Evolutionary conservation across 2,888 invertebrate species (phyloP).

Genomic region (Zootermopsis nevadensis): DNA sequence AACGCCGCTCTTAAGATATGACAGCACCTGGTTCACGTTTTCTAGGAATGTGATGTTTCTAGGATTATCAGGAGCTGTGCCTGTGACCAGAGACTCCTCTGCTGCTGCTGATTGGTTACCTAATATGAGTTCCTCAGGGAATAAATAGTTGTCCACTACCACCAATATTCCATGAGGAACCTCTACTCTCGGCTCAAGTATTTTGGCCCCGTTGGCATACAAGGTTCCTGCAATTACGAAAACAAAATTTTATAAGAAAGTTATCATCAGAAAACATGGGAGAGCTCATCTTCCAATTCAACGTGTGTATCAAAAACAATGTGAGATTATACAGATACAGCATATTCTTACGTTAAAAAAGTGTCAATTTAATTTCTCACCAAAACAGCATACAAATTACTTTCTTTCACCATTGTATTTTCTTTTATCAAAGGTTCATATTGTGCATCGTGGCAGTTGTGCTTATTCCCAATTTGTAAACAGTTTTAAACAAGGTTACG

Average conservation of each 20-base stretch:
- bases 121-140: slow-evolving; percentile 63
- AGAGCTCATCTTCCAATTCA: neutral
- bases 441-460: no score
- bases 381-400: no score
- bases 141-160: slow-evolving; percentile 64
- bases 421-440: no score
- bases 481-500: no score
- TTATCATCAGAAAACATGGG: neutral
- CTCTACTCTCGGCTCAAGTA: slow-evolving; percentile 62
- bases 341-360: no score
- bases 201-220: slow-evolving; percentile 63
- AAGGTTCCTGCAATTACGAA: slow-evolving; percentile 56
- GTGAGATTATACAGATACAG: no score
- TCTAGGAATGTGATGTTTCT: slow-evolving; percentile 62
- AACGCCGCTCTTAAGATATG: slow-evolving; percentile 72
- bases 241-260: neutral
- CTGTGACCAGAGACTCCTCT: slow-evolving; percentile 25
- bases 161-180: slow-evolving; percentile 63
- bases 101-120: slow-evolving; percentile 57
- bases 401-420: no score
- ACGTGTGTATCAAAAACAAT: no score
- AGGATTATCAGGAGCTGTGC: slow-evolving; percentile 23
- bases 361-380: no score
- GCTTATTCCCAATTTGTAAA: no score
- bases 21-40: slow-evolving; percentile 67